A percentile compares a stretch with the other conserved stretches of the same genome.
phyloP scores from a whole-genome alignment of 2,888 invertebrate species.

The Catocala sponsa region DNA sequence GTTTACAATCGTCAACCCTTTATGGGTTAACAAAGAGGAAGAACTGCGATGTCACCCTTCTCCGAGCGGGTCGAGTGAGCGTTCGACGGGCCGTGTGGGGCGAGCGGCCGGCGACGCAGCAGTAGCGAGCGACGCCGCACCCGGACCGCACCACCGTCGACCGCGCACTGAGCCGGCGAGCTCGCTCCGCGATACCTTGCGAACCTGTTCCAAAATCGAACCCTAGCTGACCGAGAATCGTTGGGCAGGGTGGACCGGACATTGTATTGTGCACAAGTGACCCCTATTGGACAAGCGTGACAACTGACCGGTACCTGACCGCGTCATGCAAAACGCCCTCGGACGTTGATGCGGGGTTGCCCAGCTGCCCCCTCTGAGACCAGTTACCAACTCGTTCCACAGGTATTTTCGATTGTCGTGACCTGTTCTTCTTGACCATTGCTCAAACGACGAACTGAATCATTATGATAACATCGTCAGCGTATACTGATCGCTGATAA shows the following conservation, averaged over 20 bases:
- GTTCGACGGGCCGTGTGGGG: conserved; percentile 63
- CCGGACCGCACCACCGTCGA: conserved; percentile 81
- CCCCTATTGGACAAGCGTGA: conserved; percentile 73
- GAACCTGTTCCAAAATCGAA: conserved; percentile 67
- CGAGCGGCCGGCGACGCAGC: conserved; percentile 68
- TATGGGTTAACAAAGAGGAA: conserved; percentile 73
- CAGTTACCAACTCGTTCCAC: conserved; percentile 76
- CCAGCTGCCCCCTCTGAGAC: conserved; percentile 75
- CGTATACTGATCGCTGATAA: conserved; percentile 39
- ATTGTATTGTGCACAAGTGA: conserved; percentile 79
- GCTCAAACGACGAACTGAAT: conserved; percentile 58
- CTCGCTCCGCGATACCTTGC: conserved; percentile 38
- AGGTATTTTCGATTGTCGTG: conserved; percentile 76
- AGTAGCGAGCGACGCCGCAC: conserved; percentile 82
- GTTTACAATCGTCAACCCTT: conserved; percentile 75
- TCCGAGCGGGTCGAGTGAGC: conserved; percentile 69
- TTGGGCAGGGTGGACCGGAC: conserved; percentile 71
- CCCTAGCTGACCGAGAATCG: conserved; percentile 55
- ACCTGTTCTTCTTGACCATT: conserved; percentile 58
- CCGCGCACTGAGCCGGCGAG: conserved; percentile 59
- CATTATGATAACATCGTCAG: conserved; percentile 54
- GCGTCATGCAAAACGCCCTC: conserved; percentile 81
- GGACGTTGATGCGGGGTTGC: conserved; percentile 77
- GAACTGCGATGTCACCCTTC: conserved; percentile 84
- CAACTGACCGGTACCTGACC: conserved; percentile 77